phyloP scores from a whole-genome alignment of 2,888 invertebrate species.

The Unio pictorum region DNA sequence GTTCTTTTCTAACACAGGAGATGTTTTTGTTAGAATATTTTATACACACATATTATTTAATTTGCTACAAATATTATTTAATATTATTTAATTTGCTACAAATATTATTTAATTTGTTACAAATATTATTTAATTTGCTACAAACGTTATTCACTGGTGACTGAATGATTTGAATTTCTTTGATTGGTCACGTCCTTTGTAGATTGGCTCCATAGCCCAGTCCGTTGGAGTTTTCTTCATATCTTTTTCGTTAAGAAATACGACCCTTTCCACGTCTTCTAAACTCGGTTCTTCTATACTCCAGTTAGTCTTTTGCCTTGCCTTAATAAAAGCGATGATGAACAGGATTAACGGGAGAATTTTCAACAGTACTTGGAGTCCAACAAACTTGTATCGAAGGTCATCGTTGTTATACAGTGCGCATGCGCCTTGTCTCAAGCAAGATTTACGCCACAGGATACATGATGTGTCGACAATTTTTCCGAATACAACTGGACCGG shows the following conservation, averaged over 20 bases:
- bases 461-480: constrained; percentile 48
- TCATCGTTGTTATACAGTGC: constrained; percentile 46
- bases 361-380: constrained; percentile 24
- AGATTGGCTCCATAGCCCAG: constrained; percentile 22
- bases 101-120: too few species aligned
- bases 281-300: constrained; percentile 9
- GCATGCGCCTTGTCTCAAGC: constrained; percentile 46
- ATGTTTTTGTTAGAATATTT: too few species aligned
- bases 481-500: constrained; percentile 51
- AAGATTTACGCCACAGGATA: constrained; percentile 41
- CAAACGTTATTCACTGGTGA: too few species aligned
- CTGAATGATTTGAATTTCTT: too few species aligned
- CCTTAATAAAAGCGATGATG: constrained; percentile 18
- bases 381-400: constrained; percentile 34
- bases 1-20: too few species aligned
- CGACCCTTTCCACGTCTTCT: constrained; percentile 11
- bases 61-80: too few species aligned
- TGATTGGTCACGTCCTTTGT: constrained; percentile 6
- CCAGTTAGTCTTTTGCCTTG: constrained; percentile 37
- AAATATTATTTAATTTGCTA: too few species aligned
- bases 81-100: too few species aligned
- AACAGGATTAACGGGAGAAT: constrained; percentile 13
- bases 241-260: constrained; percentile 7
- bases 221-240: constrained; percentile 12
- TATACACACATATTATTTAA: too few species aligned